Evolutionary conservation across 2,797 vertebrate species (phyloP).

Genomic region (Enteromius trimaculatus): DNA sequence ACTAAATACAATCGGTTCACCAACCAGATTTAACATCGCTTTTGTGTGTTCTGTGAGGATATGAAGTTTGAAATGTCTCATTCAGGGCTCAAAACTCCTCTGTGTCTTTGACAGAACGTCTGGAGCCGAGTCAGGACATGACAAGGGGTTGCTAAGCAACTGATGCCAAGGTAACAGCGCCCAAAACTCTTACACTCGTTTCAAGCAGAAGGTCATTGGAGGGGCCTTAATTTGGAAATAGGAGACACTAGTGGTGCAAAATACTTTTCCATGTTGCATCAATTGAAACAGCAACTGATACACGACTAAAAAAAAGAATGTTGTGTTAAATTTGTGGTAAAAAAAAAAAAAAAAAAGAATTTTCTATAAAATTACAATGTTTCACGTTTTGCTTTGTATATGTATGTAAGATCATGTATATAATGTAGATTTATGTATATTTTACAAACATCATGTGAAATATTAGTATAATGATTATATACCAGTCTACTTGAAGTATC

Average conservation of each 20-base stretch:
- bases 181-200: slow-evolving; percentile 17
- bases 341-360: not conserved
- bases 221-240: not conserved
- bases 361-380: no score
- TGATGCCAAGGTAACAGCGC: slow-evolving; percentile 29
- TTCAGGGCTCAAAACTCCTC: slow-evolving; percentile 30
- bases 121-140: slow-evolving; percentile 13
- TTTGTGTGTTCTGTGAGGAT: slow-evolving; percentile 12
- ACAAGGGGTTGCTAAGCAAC: slow-evolving; percentile 45
- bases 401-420: no score
- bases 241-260: not conserved
- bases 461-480: no score
- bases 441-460: no score
- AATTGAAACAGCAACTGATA: not conserved
- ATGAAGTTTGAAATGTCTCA: slow-evolving; percentile 25
- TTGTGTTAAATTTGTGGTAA: not conserved
- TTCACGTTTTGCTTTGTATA: no score
- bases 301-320: not conserved
- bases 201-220: slow-evolving; percentile 12
- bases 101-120: slow-evolving; percentile 17
- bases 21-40: not conserved
- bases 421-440: no score
- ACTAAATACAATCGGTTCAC: not conserved
- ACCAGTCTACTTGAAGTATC: no score
- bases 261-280: not conserved